Evolutionary conservation across 2,113 vertebrate species (phyloP).

Genomic region (Spermophilus dauricus): DNA sequence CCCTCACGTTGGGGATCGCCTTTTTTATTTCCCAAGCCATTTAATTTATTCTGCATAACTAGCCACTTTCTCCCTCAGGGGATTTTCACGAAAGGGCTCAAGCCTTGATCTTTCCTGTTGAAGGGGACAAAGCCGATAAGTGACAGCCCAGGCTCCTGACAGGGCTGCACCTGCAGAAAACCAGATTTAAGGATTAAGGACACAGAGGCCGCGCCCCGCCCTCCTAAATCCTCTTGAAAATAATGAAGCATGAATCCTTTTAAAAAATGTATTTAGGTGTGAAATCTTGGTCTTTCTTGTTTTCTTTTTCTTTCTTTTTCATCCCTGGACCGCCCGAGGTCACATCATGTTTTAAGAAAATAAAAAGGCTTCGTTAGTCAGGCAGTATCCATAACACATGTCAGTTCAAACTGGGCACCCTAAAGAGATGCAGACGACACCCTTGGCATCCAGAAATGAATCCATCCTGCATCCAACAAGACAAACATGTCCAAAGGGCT

Average conservation of each 20-base stretch:
- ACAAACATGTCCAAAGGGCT: conserved; percentile 73
- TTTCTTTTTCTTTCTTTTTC: background rate
- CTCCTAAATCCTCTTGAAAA: conserved; percentile 8
- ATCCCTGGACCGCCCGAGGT: background rate
- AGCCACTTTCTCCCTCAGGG: conserved; percentile 30
- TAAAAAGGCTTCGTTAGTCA: conserved; percentile 73
- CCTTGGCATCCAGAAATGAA: conserved; percentile 73
- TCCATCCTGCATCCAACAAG: conserved; percentile 69
- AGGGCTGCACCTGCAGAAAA: background rate
- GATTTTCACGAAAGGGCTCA: conserved; percentile 31
- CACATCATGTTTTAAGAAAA: conserved; percentile 65
- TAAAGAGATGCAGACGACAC: conserved; percentile 74
- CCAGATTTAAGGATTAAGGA: background rate
- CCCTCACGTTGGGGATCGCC: background rate
- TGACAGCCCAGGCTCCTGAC: background rate
- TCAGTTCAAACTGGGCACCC: conserved; percentile 68
- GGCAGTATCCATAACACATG: conserved; percentile 72
- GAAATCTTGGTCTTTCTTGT: conserved; percentile 50
- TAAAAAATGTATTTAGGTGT: background rate
- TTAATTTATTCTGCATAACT: conserved; percentile 58
- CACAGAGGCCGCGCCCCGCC: fast-evolving
- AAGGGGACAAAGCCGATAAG: background rate
- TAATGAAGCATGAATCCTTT: background rate
- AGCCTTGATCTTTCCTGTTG: conserved; percentile 32
- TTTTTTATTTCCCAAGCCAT: conserved; percentile 49